phyloP scores from a whole-genome alignment of 1,140 invertebrate genomes.

The Drosophila quadrilineata region DNA sequence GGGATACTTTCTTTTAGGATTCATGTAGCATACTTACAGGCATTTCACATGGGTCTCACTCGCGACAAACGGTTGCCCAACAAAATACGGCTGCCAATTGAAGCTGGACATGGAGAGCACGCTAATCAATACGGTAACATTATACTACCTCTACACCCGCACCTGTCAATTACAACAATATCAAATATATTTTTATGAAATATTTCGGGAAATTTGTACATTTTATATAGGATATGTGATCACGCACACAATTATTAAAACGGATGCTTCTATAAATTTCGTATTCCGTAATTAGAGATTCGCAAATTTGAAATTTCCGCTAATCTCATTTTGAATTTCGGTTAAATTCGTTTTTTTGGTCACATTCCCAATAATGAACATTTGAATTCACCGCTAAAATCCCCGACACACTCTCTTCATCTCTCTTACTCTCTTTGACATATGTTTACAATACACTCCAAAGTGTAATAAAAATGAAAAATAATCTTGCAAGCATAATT shows the following conservation, averaged over 20 bases:
- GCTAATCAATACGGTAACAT: conserved; percentile 56
- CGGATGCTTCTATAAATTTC: no score
- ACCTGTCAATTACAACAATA: conserved; percentile 23
- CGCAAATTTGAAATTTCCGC: no score
- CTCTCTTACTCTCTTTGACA: background rate
- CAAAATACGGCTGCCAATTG: conserved; percentile 65
- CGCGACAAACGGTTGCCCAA: conserved; percentile 71
- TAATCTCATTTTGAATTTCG: no score
- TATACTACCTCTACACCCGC: conserved; percentile 38
- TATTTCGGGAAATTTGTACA: background rate
- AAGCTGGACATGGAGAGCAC: conserved; percentile 65
- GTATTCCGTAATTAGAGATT: no score
- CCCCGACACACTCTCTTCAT: no score
- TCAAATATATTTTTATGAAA: background rate
- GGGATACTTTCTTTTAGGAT: background rate
- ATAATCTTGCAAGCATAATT: no score
- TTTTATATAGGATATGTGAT: background rate
- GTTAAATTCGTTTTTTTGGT: no score
- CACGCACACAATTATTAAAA: no score
- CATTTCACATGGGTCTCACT: conserved; percentile 81
- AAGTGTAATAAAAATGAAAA: no score
- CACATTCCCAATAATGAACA: no score
- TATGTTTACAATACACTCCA: conserved; percentile 16
- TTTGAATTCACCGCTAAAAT: no score
- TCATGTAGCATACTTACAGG: conserved; percentile 58